These are phyloP conservation scores for Sycophila texana DNA, from an alignment of 2,888 invertebrate species.

Conservation along the genomic window DNA sequence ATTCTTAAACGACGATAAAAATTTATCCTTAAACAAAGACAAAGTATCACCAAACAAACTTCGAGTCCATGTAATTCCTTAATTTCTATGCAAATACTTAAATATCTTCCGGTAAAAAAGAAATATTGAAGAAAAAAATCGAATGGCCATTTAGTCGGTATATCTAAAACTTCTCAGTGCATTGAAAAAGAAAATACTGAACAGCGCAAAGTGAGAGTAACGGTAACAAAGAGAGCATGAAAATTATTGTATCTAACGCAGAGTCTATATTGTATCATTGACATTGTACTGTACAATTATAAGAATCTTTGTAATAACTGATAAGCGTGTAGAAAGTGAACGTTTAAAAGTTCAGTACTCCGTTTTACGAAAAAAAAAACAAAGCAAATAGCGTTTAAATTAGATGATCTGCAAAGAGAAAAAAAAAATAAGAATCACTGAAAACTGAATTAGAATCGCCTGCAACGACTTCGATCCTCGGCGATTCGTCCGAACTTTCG, in stretches of 20 bases:
- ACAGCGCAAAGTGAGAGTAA: slow-evolving; percentile 27
- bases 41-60: too few relatives aligned
- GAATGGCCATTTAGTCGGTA: not conserved
- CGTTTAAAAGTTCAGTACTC: slow-evolving; percentile 28
- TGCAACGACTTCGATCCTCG: not conserved
- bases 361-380: slow-evolving; percentile 16
- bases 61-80: too few relatives aligned
- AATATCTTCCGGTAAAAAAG: too few relatives aligned
- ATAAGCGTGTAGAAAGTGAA: slow-evolving; percentile 49
- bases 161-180: slow-evolving; percentile 20
- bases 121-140: not conserved
- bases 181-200: not conserved
- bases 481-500: not conserved
- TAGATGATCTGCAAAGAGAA: not conserved
- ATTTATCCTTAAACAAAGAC: too few relatives aligned
- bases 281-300: slow-evolving; percentile 59
- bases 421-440: too few relatives aligned
- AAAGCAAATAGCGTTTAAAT: not conserved
- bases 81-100: too few relatives aligned
- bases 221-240: slow-evolving; percentile 52
- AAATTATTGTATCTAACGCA: slow-evolving; percentile 74
- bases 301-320: slow-evolving; percentile 70
- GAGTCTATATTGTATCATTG: slow-evolving; percentile 73
- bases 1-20: too few relatives aligned
- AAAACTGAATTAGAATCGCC: too few relatives aligned